phyloP scores from a whole-genome alignment of 1,140 invertebrate genomes.

The Arion vulgaris region DNA sequence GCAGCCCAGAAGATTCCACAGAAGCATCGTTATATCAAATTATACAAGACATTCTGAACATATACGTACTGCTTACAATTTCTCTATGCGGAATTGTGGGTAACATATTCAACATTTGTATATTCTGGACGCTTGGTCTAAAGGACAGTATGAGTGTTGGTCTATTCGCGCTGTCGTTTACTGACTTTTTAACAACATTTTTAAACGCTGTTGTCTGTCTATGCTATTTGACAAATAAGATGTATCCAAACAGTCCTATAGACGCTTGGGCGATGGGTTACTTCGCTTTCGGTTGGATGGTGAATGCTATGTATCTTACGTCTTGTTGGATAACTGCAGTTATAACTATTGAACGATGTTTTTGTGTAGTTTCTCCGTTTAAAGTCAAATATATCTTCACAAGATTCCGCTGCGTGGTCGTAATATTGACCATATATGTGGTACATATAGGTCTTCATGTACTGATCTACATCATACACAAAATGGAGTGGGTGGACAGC shows the following conservation, averaged over 20 bases:
- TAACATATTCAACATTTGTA: background rate
- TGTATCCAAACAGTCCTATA: background rate
- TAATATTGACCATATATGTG: background rate
- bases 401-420: background rate
- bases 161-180: background rate
- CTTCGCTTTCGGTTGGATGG: background rate
- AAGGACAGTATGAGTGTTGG: background rate
- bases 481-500: conserved; percentile 8
- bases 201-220: background rate
- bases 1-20: too few species aligned
- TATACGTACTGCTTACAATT: background rate
- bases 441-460: background rate
- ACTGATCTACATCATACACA: background rate
- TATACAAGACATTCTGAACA: too few species aligned
- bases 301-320: background rate
- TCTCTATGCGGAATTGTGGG: background rate
- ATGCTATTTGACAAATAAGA: background rate
- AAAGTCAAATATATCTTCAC: conserved; percentile 4
- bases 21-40: too few species aligned
- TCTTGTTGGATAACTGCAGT: background rate
- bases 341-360: background rate
- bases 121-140: background rate
- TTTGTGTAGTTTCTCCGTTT: conserved; percentile 9
- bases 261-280: background rate
- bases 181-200: background rate